phyloP scores from a whole-genome alignment of 2,797 vertebrate species.

The Scleropages formosus region DNA sequence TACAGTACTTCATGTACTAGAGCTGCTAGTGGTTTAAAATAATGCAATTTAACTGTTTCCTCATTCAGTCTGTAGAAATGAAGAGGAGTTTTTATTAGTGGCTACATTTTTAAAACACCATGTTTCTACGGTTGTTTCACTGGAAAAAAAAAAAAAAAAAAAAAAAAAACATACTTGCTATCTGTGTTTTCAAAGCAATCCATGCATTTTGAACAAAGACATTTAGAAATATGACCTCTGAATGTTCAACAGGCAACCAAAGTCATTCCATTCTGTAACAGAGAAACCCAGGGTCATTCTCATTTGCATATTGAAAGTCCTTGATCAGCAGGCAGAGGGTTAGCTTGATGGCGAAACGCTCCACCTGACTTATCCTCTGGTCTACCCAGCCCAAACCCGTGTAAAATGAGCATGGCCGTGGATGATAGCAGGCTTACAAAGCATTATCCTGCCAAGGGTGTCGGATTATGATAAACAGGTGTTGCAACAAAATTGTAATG shows the following conservation, averaged over 20 bases:
- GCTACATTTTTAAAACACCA: background rate
- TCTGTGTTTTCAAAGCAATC: background rate
- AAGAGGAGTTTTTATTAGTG: background rate
- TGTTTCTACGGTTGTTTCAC: background rate
- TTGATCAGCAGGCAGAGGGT: constrained; percentile 1
- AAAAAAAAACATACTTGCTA: too few relatives aligned
- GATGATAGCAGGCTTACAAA: constrained; percentile 20
- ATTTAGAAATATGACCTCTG: background rate
- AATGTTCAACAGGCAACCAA: background rate
- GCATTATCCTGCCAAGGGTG: constrained; percentile 25
- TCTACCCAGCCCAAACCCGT: constrained; percentile 17
- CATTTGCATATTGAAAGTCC: constrained; percentile 8
- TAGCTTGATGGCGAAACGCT: background rate
- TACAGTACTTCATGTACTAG: too few relatives aligned
- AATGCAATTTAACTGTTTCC: too few relatives aligned
- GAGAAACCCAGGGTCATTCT: background rate
- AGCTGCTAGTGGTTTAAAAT: too few relatives aligned
- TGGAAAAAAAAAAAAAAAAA: too few relatives aligned
- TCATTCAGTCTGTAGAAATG: too few relatives aligned
- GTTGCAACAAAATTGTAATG: constrained; percentile 26
- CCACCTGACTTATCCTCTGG: constrained; percentile 12
- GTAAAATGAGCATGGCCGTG: constrained; percentile 18
- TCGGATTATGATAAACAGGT: constrained; percentile 30
- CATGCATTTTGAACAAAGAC: background rate
- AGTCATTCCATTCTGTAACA: background rate